phyloP scores from a whole-genome alignment of 1,140 invertebrate genomes.

The Scaptomyza graminum region DNA sequence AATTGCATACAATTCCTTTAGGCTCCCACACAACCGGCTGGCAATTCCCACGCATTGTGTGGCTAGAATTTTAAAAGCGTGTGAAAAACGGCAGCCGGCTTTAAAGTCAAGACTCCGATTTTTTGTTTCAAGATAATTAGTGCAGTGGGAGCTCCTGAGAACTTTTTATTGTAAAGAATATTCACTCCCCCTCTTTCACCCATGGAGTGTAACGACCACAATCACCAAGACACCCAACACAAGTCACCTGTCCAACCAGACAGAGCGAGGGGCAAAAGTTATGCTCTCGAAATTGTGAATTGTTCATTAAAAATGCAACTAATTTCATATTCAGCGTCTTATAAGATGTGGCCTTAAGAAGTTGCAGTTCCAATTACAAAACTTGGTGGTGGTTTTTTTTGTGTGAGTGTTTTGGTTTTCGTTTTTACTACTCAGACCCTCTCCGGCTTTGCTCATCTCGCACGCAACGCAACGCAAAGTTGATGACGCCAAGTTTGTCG shows the following conservation, averaged over 20 bases:
- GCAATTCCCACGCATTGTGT: slow-evolving; percentile 74
- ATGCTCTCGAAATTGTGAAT: slow-evolving; percentile 58
- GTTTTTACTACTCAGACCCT: slow-evolving; percentile 6
- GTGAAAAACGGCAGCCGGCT: slow-evolving; percentile 72
- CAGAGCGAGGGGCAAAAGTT: slow-evolving; percentile 28
- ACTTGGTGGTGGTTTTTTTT: slow-evolving; percentile 69
- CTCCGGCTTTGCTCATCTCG: slow-evolving; percentile 13
- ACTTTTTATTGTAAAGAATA: slow-evolving; percentile 49
- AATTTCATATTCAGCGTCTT: slow-evolving; percentile 81
- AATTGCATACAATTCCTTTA: slow-evolving; percentile 59
- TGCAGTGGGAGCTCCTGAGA: slow-evolving; percentile 73
- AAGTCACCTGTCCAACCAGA: slow-evolving; percentile 46
- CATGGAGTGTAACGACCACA: slow-evolving; percentile 47
- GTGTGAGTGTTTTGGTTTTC: slow-evolving; percentile 44
- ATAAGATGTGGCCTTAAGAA: slow-evolving; percentile 72
- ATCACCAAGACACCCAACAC: slow-evolving; percentile 34
- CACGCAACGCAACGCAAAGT: slow-evolving; percentile 53
- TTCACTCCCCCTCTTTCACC: slow-evolving; percentile 22
- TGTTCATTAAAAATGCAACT: slow-evolving; percentile 80
- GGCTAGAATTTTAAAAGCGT: slow-evolving; percentile 74
- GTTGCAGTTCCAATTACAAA: slow-evolving; percentile 70
- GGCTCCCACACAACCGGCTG: slow-evolving; percentile 67
- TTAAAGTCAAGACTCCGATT: slow-evolving; percentile 69
- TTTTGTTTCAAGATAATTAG: slow-evolving; percentile 74
- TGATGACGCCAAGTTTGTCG: slow-evolving; percentile 49